Evolutionary conservation across 2,888 invertebrate genomes (phyloP).

Genomic region (Baccha elongata): DNA sequence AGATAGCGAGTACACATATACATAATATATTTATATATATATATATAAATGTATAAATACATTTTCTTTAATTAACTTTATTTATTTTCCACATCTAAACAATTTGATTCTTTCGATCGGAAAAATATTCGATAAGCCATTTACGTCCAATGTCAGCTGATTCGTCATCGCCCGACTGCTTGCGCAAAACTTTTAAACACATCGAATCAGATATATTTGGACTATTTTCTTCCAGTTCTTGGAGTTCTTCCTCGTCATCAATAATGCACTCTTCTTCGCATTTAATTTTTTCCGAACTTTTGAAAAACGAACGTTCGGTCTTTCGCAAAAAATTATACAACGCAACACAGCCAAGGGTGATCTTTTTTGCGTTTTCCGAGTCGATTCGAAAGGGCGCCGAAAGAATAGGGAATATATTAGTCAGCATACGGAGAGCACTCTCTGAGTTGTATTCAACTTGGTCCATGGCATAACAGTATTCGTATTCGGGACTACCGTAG

Average conservation of each 20-base stretch:
- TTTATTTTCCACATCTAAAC: constrained; percentile 72
- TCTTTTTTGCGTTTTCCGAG: constrained; percentile 79
- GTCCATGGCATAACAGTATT: constrained; percentile 76
- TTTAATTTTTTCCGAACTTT: constrained; percentile 78
- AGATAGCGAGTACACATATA: constrained; percentile 71
- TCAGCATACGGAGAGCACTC: constrained; percentile 78
- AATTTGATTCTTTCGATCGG: constrained; percentile 67
- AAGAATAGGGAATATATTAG: constrained; percentile 80
- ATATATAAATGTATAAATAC: constrained; percentile 76
- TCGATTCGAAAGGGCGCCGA: constrained; percentile 79
- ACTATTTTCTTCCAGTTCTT: constrained; percentile 79
- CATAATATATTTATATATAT: constrained; percentile 36
- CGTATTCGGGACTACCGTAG: constrained; percentile 67
- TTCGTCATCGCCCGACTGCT: constrained; percentile 78
- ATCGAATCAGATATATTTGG: constrained; percentile 78
- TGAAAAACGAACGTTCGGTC: constrained; percentile 78
- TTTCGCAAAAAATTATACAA: constrained; percentile 80
- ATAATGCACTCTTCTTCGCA: constrained; percentile 79
- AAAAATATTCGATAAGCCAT: constrained; percentile 77
- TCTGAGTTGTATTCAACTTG: constrained; percentile 70
- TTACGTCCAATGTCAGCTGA: constrained; percentile 78
- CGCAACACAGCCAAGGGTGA: constrained; percentile 80
- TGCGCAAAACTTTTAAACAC: constrained; percentile 77
- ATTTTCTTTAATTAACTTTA: constrained; percentile 77
- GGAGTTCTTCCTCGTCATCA: constrained; percentile 79